Percentiles rank a stretch among this genome's conserved stretches.
These are phyloP conservation scores for Scolopax bukidnonensis DNA, from an alignment of 2,797 vertebrate genomes.

Conservation along the genomic window DNA sequence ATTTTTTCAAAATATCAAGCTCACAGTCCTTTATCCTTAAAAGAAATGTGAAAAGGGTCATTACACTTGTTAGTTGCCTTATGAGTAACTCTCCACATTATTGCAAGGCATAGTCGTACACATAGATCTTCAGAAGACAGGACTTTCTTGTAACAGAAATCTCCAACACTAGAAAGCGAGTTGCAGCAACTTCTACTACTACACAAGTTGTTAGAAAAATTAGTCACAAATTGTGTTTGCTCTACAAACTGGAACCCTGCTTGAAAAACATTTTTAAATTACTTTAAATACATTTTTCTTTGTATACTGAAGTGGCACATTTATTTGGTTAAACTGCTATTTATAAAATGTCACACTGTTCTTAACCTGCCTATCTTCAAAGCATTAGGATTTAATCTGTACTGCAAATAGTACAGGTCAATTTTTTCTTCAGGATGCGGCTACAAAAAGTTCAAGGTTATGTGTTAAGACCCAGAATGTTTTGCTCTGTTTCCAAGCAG, in stretches of 20 bases:
- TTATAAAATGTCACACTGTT: neutral
- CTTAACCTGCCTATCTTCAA: neutral
- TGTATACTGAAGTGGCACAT: neutral
- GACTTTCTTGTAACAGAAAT: neutral
- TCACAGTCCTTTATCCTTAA: neutral
- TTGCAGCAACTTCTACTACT: neutral
- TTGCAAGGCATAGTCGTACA: neutral
- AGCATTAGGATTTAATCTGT: neutral
- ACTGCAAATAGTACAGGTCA: neutral
- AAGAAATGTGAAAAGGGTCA: neutral
- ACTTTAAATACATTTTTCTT: neutral
- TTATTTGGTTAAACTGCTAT: neutral
- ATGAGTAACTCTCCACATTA: neutral
- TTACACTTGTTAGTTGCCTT: neutral
- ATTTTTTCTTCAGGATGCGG: neutral
- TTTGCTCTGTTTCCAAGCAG: neutral
- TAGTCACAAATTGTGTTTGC: neutral
- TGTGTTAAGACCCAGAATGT: neutral
- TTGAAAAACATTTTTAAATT: neutral
- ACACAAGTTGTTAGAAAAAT: neutral
- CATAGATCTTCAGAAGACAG: neutral
- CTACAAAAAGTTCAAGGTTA: neutral
- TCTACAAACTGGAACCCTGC: neutral
- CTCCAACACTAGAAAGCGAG: neutral
- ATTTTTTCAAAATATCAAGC: neutral